Evolutionary conservation across 2,888 invertebrate genomes (phyloP), one percentile per base, ranked within the genome.

Genomic region (Heterodera filipjevi): DNA sequence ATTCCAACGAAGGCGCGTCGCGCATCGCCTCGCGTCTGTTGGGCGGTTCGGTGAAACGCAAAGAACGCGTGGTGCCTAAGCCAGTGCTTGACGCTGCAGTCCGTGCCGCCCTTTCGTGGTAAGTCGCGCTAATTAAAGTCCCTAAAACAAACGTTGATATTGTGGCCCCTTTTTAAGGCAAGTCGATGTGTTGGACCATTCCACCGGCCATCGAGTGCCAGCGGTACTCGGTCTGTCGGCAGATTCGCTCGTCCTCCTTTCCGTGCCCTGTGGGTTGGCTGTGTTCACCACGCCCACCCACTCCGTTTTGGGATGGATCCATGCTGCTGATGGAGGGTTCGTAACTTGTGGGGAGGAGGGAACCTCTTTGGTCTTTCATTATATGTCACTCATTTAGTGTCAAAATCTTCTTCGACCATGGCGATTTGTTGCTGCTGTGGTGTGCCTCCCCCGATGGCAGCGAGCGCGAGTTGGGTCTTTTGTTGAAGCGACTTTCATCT

Each of bases 161-260:
- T 68, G 12, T 44, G 5, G 44, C 12, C 0, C 19, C 5, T 49
- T 19, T 35, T 75, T 8, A 19, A 75, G 75, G 75, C 75, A 75
- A 75, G 89, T 90, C 16, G 90, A 90, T 84, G 90, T 91, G 53
- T 92, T 87, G 66, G 88, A 88, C 77, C 85, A 86, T 80, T 85
- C 85, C 19, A 81, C 85, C 22, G 86, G 86, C 79, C 82, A 82
- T 66, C 79, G 84, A 16, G 77, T 79, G n/a, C 33, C 33, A 70
- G 77, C 30, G 81, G 84, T 89, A 83, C 92, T 96, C 87, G 95
- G 94, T 0, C 93, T 96, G 78, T 95, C 95, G 5, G 92, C 93
- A 0, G 96, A 96, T 89, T 93, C 93, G 0, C 91, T 96, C 74
- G 95, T 95, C 35, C 91, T 96, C 22, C 93, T 96, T 71, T 96